Conservation (phyloP, 2,888 invertebrate species). For the Nudaria mundana region DNA sequence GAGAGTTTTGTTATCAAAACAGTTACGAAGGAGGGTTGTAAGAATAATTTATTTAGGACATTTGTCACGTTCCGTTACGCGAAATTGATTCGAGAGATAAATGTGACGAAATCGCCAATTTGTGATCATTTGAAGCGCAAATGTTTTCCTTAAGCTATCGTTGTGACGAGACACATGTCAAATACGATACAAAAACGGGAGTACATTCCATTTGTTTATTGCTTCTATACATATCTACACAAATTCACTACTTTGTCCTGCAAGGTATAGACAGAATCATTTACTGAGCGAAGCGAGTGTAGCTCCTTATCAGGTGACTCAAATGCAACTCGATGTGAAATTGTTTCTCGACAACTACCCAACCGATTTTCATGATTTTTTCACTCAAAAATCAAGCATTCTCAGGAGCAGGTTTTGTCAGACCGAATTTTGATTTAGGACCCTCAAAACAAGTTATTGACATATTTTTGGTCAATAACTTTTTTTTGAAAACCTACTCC, state of each 20-base stretch:
- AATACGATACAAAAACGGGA: background rate
- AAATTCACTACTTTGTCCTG: background rate
- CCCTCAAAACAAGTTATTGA: too few species aligned
- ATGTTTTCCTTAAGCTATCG: conserved; percentile 3
- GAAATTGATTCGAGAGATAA: conserved; percentile 37
- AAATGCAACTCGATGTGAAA: too few species aligned
- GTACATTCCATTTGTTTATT: background rate
- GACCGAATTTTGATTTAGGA: too few species aligned
- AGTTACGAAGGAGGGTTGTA: conserved; percentile 13
- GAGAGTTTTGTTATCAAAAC: conserved; percentile 6
- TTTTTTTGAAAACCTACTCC: too few species aligned
- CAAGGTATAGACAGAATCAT: background rate
- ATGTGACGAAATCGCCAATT: conserved; percentile 36
- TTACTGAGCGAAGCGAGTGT: too few species aligned
- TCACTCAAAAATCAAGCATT: too few species aligned
- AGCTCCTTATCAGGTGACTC: too few species aligned
- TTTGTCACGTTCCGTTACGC: conserved; percentile 41
- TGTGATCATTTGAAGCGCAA: conserved; percentile 19
- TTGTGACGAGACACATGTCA: background rate
- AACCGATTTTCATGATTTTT: too few species aligned
- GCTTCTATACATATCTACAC: background rate
- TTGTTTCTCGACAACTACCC: too few species aligned
- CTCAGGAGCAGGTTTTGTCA: too few species aligned
- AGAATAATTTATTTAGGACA: conserved; percentile 40
- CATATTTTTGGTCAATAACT: too few species aligned